phyloP scores from a whole-genome alignment of 2,888 invertebrate genomes.

The Augiades crinisus region DNA sequence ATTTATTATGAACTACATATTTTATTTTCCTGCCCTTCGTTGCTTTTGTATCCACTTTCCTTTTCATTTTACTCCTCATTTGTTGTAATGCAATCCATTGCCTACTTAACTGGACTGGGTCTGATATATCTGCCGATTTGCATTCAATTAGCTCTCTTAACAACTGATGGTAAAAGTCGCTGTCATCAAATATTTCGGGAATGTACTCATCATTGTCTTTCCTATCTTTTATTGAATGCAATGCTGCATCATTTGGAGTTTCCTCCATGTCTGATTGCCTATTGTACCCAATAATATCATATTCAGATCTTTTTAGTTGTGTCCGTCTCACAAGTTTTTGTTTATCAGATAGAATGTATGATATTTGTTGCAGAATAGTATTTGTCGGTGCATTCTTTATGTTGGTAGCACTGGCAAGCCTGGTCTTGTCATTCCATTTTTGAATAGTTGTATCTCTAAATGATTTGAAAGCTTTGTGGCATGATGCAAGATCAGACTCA shows the following conservation, averaged over 20 bases:
- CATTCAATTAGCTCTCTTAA: constrained; percentile 95
- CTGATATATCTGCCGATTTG: constrained; percentile 91
- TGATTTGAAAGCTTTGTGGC: constrained; percentile 82
- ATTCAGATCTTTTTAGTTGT: constrained; percentile 88
- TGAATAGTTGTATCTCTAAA: constrained; percentile 92
- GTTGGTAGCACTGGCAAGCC: constrained; percentile 84
- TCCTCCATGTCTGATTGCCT: constrained; percentile 36
- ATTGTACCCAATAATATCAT: constrained; percentile 84
- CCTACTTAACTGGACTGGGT: constrained; percentile 91
- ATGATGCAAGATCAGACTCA: constrained; percentile 76
- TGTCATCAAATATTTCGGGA: constrained; percentile 96
- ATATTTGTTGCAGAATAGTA: constrained; percentile 90
- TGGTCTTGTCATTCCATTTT: constrained; percentile 97
- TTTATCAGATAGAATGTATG: constrained; percentile 90
- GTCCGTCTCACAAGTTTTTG: constrained; percentile 89
- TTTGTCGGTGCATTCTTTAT: constrained; percentile 82
- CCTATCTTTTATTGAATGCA: constrained; percentile 50
- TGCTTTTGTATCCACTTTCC: constrained; percentile 95
- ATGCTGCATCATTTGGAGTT: constrained; percentile 38
- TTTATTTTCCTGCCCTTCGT: constrained; percentile 96
- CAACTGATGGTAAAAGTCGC: constrained; percentile 97
- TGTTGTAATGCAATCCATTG: constrained; percentile 97
- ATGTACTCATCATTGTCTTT: constrained; percentile 83
- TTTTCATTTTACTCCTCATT: constrained; percentile 94
- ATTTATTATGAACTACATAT: constrained; percentile 91